These are phyloP conservation scores for Eutrigla gurnardus DNA, from an alignment of 2,797 vertebrate genomes.

Conservation along the genomic window DNA sequence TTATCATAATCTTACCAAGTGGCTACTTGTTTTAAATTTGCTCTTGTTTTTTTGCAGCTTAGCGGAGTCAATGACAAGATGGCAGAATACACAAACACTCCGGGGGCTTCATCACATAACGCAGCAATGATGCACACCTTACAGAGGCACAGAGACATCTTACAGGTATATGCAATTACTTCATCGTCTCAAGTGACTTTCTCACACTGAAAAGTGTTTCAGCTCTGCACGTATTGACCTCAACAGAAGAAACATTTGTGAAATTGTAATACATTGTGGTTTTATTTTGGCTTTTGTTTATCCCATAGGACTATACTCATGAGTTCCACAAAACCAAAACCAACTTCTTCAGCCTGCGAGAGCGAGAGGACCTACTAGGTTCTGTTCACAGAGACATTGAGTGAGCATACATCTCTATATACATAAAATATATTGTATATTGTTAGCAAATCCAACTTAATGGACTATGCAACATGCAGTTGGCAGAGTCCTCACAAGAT, in stretches of 20 bases:
- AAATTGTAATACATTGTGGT: not conserved
- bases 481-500: not conserved
- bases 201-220: not conserved
- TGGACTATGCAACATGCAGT: not conserved
- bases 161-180: slow-evolving; percentile 84
- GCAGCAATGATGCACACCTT: slow-evolving; percentile 95
- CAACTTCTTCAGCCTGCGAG: slow-evolving; percentile 92
- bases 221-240: not conserved
- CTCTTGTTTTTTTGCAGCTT: slow-evolving; percentile 79
- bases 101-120: slow-evolving; percentile 89
- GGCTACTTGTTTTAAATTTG: not conserved
- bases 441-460: not conserved
- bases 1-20: not conserved
- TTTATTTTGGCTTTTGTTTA: not conserved
- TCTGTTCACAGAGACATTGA: slow-evolving; percentile 97
- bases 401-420: slow-evolving; percentile 84
- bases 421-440: not conserved
- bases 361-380: slow-evolving; percentile 95
- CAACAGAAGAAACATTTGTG: not conserved
- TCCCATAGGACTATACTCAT: slow-evolving; percentile 92
- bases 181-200: not conserved
- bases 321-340: slow-evolving; percentile 98
- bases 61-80: slow-evolving; percentile 93
- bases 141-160: slow-evolving; percentile 94
- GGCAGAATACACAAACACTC: slow-evolving; percentile 91